Evolutionary conservation across 23 tunicate species (phyloP).

Genomic region (Trididemnum miniatum): DNA sequence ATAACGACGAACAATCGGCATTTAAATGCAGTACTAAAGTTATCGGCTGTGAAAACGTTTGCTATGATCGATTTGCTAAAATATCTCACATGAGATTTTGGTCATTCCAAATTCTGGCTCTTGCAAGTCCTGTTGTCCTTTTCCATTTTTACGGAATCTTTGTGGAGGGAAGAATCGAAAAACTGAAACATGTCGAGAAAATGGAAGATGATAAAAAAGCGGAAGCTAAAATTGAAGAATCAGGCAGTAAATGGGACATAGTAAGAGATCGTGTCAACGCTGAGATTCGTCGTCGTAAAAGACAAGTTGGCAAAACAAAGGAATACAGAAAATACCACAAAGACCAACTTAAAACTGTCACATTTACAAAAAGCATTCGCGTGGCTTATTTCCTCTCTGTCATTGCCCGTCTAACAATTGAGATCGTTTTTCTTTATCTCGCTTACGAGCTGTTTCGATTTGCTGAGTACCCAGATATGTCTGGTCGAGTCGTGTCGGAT

Average conservation of each 20-base stretch:
- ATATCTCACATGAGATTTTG: constrained; percentile 95
- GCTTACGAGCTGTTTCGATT: constrained; percentile 78
- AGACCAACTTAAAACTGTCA: constrained; percentile 33
- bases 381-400: constrained; percentile 63
- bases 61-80: constrained; percentile 88
- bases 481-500: constrained; percentile 45
- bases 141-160: constrained; percentile 73
- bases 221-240: neutral
- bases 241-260: constrained; percentile 31
- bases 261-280: neutral
- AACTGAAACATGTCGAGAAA: constrained; percentile 34
- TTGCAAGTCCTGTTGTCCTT: constrained; percentile 55
- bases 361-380: constrained; percentile 42
- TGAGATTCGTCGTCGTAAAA: constrained; percentile 27
- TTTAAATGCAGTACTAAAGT: constrained; percentile 95
- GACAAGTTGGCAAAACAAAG: constrained; percentile 46
- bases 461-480: constrained; percentile 40
- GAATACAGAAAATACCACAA: constrained; percentile 42
- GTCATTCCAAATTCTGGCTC: constrained; percentile 85
- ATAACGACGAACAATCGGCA: constrained; percentile 89
- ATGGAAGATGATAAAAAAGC: constrained; percentile 22
- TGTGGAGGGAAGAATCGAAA: constrained; percentile 57
- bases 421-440: constrained; percentile 49
- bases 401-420: constrained; percentile 41
- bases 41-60: constrained; percentile 93